Conservation (phyloP, 2,888 invertebrate genomes). For the Drosophila prostipennis region DNA sequence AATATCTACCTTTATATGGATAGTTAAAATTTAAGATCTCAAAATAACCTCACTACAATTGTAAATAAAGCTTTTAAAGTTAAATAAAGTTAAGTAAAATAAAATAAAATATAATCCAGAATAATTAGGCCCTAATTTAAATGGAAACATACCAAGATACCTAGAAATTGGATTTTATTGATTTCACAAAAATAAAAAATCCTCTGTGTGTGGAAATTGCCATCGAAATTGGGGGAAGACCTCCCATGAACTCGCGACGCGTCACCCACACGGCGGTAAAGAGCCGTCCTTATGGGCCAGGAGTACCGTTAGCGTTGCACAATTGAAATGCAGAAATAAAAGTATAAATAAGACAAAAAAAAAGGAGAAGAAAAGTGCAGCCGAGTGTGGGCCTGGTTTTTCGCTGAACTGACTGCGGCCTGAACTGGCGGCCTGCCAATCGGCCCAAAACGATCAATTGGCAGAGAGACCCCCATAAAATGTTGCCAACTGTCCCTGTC, state of each 20-base stretch:
- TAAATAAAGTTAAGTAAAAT: too few relatives aligned
- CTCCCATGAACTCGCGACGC: slow-evolving; percentile 71
- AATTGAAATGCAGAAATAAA: slow-evolving; percentile 68
- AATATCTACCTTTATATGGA: too few relatives aligned
- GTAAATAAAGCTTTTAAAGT: too few relatives aligned
- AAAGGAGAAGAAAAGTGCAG: slow-evolving; percentile 53
- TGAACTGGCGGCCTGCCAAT: slow-evolving; percentile 67
- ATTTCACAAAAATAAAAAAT: background rate
- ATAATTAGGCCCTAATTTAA: too few relatives aligned
- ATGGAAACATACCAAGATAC: too few relatives aligned
- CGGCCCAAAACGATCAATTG: slow-evolving; percentile 74
- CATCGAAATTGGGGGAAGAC: slow-evolving; percentile 47
- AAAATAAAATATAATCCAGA: too few relatives aligned
- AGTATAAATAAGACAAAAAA: slow-evolving; percentile 21
- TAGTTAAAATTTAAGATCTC: too few relatives aligned
- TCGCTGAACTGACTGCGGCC: slow-evolving; percentile 26
- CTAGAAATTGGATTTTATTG: too few relatives aligned
- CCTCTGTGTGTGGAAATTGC: slow-evolving; percentile 1
- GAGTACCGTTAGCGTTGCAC: slow-evolving; percentile 72
- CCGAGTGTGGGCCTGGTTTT: slow-evolving; percentile 57
- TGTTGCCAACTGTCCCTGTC: slow-evolving; percentile 57
- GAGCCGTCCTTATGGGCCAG: slow-evolving; percentile 48
- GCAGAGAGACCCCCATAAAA: slow-evolving; percentile 68
- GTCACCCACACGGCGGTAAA: slow-evolving; percentile 59
- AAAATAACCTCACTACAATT: too few relatives aligned